These are phyloP conservation scores for Peromyscus nudipes DNA, from an alignment of 2,797 vertebrate species.

Conservation along the genomic window DNA sequence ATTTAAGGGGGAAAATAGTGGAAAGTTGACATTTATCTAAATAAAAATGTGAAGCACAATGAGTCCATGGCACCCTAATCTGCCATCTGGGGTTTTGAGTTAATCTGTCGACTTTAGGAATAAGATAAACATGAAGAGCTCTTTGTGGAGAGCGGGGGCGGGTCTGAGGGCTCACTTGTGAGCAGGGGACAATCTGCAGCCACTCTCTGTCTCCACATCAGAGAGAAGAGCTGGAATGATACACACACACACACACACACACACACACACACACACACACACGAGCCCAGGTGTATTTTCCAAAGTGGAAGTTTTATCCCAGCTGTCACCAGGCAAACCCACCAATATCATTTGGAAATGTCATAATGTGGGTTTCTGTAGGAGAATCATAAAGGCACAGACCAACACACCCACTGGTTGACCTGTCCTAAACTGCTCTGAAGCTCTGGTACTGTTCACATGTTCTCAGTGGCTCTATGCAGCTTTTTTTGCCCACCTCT, in stretches of 20 bases:
- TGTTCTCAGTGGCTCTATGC: not conserved
- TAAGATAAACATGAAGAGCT: slow-evolving; percentile 63
- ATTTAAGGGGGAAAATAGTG: slow-evolving; percentile 33
- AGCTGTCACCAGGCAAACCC: not conserved
- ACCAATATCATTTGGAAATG: slow-evolving; percentile 20
- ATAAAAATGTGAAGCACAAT: slow-evolving; percentile 69
- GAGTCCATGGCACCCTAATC: slow-evolving; percentile 52
- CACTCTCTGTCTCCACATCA: slow-evolving; percentile 48
- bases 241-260: not conserved
- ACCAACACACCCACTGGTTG: slow-evolving; percentile 5
- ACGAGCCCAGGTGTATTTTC: not conserved
- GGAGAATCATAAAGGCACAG: not conserved
- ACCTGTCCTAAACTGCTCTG: slow-evolving; percentile 46
- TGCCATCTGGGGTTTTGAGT: slow-evolving; percentile 57
- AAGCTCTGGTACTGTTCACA: slow-evolving; percentile 17
- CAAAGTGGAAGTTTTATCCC: slow-evolving; percentile 43
- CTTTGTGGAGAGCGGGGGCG: slow-evolving; percentile 3
- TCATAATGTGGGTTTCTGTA: slow-evolving; percentile 31
- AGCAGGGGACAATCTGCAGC: slow-evolving; percentile 51
- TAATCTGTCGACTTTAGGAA: slow-evolving; percentile 61
- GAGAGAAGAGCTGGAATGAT: not conserved
- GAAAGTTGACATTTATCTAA: slow-evolving; percentile 71
- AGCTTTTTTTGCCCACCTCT: slow-evolving; percentile 19
- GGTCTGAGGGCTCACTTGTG: slow-evolving; percentile 61
- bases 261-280: too few species aligned